Evolutionary conservation across 2,797 vertebrate genomes (phyloP).

Genomic region (Pristis pectinata): DNA sequence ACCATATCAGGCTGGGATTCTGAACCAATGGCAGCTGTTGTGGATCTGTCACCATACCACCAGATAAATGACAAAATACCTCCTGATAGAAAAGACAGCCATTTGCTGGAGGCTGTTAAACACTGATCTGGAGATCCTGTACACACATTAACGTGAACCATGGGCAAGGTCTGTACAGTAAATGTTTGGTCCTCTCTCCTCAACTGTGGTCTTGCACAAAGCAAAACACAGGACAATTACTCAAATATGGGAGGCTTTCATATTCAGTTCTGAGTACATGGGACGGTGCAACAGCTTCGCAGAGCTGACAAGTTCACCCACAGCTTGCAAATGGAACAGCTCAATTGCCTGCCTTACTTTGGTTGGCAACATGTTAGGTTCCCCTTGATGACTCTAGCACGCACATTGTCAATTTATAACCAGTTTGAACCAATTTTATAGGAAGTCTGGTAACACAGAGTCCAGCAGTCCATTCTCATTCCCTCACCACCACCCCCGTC

Average conservation of each 20-base stretch:
- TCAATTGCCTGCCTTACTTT: neutral
- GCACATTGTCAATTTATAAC: neutral
- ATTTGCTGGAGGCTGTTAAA: neutral
- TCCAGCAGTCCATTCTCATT: too few relatives aligned
- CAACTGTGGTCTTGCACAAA: too few relatives aligned
- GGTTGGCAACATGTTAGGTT: neutral
- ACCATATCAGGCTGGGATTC: neutral
- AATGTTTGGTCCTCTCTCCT: too few relatives aligned
- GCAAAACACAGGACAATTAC: neutral
- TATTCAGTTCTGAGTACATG: neutral
- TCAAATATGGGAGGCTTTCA: neutral
- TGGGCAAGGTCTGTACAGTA: too few relatives aligned
- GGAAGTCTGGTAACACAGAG: neutral
- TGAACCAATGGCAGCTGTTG: neutral
- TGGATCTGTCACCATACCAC: neutral
- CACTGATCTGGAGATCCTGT: too few relatives aligned
- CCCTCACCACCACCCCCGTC: neutral
- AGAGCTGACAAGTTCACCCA: neutral
- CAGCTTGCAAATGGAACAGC: neutral
- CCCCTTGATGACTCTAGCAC: neutral
- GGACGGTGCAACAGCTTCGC: neutral
- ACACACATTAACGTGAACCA: too few relatives aligned
- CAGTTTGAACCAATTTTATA: neutral
- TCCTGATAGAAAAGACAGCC: neutral
- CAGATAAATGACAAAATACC: too few relatives aligned